Evolutionary conservation across 2,113 vertebrate genomes (phyloP), one percentile per base, ranked within the genome.

Genomic region (Antidorcas marsupialis): DNA sequence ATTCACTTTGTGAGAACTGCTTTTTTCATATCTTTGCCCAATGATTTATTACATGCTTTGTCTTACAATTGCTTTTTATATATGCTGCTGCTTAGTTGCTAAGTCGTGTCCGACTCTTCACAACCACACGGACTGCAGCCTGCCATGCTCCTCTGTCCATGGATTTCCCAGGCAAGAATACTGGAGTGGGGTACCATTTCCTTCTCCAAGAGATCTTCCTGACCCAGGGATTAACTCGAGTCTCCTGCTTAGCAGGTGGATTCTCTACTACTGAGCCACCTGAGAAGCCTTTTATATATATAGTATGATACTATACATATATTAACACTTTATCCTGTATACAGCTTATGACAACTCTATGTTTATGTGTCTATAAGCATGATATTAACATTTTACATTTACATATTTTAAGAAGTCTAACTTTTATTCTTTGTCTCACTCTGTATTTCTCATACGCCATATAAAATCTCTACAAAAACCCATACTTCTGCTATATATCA

Each of bases 371-470:
- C 0, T n/a, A 62, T 62, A 43, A 64, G 19, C 14, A 21, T 57
- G 17, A 64, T 74, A 81, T 82, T 39, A 87, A 92, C 19, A 74
- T 15, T 76, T 53, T 55, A 76, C 0, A 89, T 85, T 74, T 67
- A 78, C 59, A 28, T 59, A 67, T 86, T 90, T 93, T 50, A 85
- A 89, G 78, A 84, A n/a, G 85, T 92, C 59, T 53, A 62, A 27
- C 6, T 89, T 93, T 90, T 82, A 47, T 17, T 28, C 7, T 91
- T 81, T 83, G 28, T 53, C 28, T 93, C 47, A 43, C 52, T 67
- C 13, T 33, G 14, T 85, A 81, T 91, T 96, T 95, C 45, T 53
- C 36, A 67, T 43, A 86, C 43, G 1, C 25, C 15, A 94, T 39
- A 33, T 71, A 12, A 67, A 90, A 76, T 83, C 86, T 50, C 23